Evolutionary conservation across 1,140 invertebrate species (phyloP).

Genomic region (Fragariocoptes setiger): DNA sequence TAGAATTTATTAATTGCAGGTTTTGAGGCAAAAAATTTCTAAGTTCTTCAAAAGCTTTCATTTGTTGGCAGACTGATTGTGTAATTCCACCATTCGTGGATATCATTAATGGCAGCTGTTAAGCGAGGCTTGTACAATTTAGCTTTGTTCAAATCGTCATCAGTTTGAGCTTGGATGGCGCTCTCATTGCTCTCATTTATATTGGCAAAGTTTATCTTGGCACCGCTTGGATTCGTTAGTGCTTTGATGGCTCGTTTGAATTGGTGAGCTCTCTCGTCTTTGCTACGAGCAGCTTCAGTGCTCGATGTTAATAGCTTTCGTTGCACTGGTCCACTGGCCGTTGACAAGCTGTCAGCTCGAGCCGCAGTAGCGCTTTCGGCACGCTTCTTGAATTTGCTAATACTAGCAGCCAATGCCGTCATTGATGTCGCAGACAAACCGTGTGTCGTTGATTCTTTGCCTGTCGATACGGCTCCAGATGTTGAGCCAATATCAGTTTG

Average conservation of each 20-base stretch:
- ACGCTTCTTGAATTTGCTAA: not conserved
- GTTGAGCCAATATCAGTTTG: not conserved
- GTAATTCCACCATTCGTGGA: not conserved
- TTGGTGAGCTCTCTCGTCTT: not conserved
- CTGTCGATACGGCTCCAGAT: not conserved
- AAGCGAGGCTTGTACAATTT: not conserved
- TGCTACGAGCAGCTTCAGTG: not conserved
- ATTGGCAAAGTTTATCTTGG: not conserved
- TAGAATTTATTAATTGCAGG: too few relatives aligned
- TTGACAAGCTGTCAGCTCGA: not conserved
- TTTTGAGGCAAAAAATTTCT: too few relatives aligned
- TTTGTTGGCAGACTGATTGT: not conserved
- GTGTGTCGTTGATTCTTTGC: not conserved
- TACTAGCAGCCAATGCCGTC: not conserved
- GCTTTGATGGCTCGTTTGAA: not conserved
- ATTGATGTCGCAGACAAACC: not conserved
- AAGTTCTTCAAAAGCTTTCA: too few relatives aligned
- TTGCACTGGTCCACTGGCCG: not conserved
- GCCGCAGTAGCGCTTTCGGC: not conserved
- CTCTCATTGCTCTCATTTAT: not conserved
- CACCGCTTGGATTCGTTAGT: not conserved
- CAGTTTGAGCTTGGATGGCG: not conserved
- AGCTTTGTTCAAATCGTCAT: not conserved
- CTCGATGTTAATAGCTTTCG: not conserved
- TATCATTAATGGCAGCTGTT: not conserved